phyloP scores from a whole-genome alignment of 2,797 vertebrate genomes.

The Pseudomugil tenellus region DNA sequence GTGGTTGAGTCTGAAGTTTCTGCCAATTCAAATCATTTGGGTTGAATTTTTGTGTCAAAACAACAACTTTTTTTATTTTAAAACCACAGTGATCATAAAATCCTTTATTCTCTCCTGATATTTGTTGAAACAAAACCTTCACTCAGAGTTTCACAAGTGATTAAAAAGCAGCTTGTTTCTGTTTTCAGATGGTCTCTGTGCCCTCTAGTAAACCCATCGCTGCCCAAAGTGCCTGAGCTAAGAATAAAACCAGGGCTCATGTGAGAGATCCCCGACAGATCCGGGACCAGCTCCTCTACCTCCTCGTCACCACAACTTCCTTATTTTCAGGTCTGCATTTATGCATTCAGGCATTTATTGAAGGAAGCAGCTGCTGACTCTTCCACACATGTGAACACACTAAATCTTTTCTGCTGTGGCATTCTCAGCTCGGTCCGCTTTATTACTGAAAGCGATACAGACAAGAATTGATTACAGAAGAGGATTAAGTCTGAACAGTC shows the following conservation, averaged over 20 bases:
- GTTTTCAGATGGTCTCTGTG: constrained; percentile 12
- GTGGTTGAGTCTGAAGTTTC: no score
- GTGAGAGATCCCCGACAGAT: constrained; percentile 58
- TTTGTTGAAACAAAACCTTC: background rate
- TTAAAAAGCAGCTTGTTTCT: background rate
- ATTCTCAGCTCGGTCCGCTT: constrained; percentile 20
- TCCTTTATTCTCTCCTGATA: background rate
- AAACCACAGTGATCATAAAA: background rate
- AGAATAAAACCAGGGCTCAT: constrained; percentile 70
- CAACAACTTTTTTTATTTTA: background rate
- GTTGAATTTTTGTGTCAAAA: no score
- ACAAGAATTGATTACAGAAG: constrained; percentile 64
- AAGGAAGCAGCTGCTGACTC: constrained; percentile 72
- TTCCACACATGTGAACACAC: constrained; percentile 21
- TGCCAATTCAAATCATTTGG: no score
- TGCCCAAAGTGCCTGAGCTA: constrained; percentile 44
- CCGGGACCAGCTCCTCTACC: constrained; percentile 67
- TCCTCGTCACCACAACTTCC: constrained; percentile 77
- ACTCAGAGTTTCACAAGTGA: background rate
- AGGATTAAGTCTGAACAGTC: constrained; percentile 45
- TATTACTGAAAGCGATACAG: constrained; percentile 45
- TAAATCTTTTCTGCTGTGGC: constrained; percentile 23
- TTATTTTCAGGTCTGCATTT: constrained; percentile 62
- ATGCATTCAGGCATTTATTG: constrained; percentile 37
- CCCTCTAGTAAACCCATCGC: constrained; percentile 56